Evolutionary conservation across 2,797 vertebrate species (phyloP).

Genomic region (Pipistrellus pipistrellus): DNA sequence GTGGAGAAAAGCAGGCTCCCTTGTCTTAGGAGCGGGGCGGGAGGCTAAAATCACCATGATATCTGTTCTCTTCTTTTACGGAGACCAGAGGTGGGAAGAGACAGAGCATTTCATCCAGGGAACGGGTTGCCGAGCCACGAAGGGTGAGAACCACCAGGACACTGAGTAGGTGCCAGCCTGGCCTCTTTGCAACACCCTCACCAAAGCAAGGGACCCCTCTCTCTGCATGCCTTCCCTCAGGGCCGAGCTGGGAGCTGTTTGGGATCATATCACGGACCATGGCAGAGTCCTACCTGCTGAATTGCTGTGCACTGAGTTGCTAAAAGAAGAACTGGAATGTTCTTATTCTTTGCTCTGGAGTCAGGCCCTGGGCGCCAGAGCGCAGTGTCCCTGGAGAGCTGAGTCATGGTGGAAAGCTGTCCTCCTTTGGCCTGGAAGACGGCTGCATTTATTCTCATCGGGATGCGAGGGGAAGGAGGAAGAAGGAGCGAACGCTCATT

Average conservation of each 20-base stretch:
- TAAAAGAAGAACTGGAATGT: neutral
- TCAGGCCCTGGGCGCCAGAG: neutral
- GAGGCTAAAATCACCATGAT: neutral
- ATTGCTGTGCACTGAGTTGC: neutral
- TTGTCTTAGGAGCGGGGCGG: neutral
- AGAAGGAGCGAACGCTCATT: neutral
- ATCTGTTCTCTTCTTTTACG: neutral
- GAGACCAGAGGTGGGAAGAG: neutral
- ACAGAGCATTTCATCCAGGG: neutral
- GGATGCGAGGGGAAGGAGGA: neutral
- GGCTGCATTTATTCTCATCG: neutral
- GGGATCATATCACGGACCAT: neutral
- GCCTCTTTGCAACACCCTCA: neutral
- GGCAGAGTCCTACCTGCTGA: neutral
- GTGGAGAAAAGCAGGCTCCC: neutral
- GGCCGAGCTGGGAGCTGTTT: no score
- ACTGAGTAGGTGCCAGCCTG: fast-evolving
- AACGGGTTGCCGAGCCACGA: neutral
- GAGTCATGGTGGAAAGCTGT: neutral
- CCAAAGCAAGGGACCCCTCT: neutral
- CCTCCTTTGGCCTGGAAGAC: neutral
- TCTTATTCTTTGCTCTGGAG: neutral
- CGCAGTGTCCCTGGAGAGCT: neutral
- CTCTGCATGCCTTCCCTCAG: neutral
- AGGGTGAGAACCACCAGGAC: neutral